Conservation (phyloP, 30 jellyfish, hydroid and myxozoan genomes). For the Clytia hemisphaerica region DNA sequence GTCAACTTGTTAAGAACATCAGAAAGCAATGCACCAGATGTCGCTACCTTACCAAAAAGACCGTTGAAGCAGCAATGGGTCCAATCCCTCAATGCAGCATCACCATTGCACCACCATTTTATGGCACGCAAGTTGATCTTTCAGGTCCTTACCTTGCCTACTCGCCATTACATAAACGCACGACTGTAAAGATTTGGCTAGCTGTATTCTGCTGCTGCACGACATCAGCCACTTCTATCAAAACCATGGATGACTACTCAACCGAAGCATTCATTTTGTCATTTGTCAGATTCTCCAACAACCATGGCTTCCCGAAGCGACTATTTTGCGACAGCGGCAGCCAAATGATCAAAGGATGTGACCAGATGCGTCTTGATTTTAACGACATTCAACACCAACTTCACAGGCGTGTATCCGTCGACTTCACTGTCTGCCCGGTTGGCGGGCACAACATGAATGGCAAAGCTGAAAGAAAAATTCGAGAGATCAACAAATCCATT, state of each 20-base stretch:
- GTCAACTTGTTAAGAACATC: neutral
- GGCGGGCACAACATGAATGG: conserved; percentile 2
- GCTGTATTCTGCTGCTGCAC: too few relatives aligned
- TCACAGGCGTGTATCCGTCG: neutral
- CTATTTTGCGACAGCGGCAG: neutral
- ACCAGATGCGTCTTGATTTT: neutral
- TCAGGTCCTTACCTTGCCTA: neutral
- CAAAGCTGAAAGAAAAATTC: neutral
- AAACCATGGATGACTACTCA: neutral
- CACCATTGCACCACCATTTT: too few relatives aligned
- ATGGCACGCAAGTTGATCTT: conserved; percentile 8
- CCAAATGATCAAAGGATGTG: too few relatives aligned
- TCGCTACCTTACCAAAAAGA: neutral
- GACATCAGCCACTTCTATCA: neutral
- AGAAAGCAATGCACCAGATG: too few relatives aligned
- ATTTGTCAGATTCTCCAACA: too few relatives aligned
- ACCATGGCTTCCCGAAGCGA: conserved; percentile 3
- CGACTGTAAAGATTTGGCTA: conserved; percentile 14
- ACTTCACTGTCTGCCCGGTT: neutral
- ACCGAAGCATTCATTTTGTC: neutral
- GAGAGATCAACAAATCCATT: neutral
- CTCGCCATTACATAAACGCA: neutral
- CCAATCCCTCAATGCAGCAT: neutral
- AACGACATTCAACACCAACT: too few relatives aligned
- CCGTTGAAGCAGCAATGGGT: conserved; percentile 1